Evolutionary conservation across 2,888 invertebrate genomes (phyloP).

Genomic region (Sturmia bella): DNA sequence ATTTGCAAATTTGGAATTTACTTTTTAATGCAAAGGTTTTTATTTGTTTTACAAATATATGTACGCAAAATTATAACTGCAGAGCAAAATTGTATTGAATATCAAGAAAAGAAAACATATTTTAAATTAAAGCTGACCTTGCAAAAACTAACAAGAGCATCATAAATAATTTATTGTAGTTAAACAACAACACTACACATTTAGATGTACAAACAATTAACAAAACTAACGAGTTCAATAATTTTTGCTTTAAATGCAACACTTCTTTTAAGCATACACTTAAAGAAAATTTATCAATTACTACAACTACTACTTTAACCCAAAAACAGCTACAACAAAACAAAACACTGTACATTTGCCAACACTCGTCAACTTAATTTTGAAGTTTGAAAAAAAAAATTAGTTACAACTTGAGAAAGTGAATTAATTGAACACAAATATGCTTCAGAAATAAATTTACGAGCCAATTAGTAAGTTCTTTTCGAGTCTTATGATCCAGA

Average conservation of each 20-base stretch:
- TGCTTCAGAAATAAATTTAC: slow-evolving; percentile 64
- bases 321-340: slow-evolving; percentile 44
- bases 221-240: slow-evolving; percentile 42
- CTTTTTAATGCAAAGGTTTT: slow-evolving; percentile 25
- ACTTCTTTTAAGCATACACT: slow-evolving; percentile 57
- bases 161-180: slow-evolving; percentile 64
- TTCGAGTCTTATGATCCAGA: slow-evolving; percentile 29
- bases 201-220: slow-evolving; percentile 56
- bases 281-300: slow-evolving; percentile 40
- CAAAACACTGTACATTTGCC: slow-evolving; percentile 57
- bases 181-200: slow-evolving; percentile 62
- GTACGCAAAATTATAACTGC: slow-evolving; percentile 64
- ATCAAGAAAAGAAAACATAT: slow-evolving; percentile 30
- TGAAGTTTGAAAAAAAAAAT: slow-evolving; percentile 44
- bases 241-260: slow-evolving; percentile 65
- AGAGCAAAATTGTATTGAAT: slow-evolving; percentile 50
- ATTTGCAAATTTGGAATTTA: slow-evolving; percentile 53
- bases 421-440: slow-evolving; percentile 9
- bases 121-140: slow-evolving; percentile 42
- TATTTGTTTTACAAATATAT: slow-evolving; percentile 40
- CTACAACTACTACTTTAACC: slow-evolving; percentile 52
- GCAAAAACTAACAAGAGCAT: slow-evolving; percentile 60
- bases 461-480: slow-evolving; percentile 55
- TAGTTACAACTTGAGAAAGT: neutral
- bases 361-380: slow-evolving; percentile 64